Evolutionary conservation across 1,140 invertebrate genomes (phyloP).

Genomic region (Berghia stephanieae): DNA sequence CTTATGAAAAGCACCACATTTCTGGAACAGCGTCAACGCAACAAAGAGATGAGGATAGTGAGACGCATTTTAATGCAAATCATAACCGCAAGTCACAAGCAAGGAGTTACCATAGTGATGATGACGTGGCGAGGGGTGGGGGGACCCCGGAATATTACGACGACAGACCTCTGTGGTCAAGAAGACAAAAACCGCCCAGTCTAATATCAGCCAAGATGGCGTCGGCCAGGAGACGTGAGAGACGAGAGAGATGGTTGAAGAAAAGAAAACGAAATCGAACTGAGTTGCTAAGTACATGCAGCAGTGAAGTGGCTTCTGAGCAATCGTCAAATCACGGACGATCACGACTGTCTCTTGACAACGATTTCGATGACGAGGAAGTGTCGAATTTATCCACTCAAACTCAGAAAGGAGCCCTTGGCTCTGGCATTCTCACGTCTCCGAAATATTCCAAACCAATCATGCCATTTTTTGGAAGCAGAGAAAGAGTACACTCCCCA

Average conservation of each 20-base stretch:
- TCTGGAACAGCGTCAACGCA: too few species aligned
- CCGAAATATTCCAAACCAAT: slow-evolving; percentile 30
- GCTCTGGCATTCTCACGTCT: slow-evolving; percentile 24
- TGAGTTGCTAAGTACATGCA: slow-evolving; percentile 22
- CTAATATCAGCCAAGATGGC: slow-evolving; percentile 8
- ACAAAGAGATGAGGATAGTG: too few species aligned
- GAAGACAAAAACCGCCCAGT: slow-evolving; percentile 9
- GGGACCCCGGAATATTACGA: slow-evolving; percentile 30
- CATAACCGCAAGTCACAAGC: too few species aligned
- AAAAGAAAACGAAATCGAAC: slow-evolving; percentile 23
- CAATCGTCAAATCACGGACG: too few species aligned
- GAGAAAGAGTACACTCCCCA: too few species aligned
- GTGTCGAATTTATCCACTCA: background rate
- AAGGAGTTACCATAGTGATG: slow-evolving; percentile 30
- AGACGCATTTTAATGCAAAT: too few species aligned
- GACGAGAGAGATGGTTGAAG: slow-evolving; percentile 28
- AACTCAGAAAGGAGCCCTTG: background rate
- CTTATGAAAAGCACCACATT: too few species aligned
- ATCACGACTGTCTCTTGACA: too few species aligned
- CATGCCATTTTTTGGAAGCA: slow-evolving; percentile 18
- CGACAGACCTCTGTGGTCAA: slow-evolving; percentile 18
- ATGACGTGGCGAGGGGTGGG: slow-evolving; percentile 16
- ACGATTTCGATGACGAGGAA: background rate
- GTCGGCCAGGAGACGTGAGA: slow-evolving; percentile 13
- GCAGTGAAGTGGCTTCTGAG: slow-evolving; percentile 19